Percentiles rank a stretch among this genome's conserved stretches.
Conservation (phyloP, 2,888 invertebrate genomes). For the Meghimatium bilineatum region DNA sequence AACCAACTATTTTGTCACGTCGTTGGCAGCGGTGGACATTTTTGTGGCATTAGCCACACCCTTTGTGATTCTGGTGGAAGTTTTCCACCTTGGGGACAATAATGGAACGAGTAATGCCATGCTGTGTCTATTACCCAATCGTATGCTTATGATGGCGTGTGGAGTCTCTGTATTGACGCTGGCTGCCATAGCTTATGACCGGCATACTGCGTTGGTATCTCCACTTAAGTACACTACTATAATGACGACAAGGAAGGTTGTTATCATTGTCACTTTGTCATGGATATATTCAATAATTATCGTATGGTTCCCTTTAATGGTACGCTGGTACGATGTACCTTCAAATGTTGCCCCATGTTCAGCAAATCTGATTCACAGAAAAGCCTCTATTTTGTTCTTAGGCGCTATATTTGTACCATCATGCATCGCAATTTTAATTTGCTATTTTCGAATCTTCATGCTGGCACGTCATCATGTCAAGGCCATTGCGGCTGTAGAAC, state of each 20-base stretch:
- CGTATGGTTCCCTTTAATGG: constrained; percentile 80
- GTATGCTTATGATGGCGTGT: constrained; percentile 81
- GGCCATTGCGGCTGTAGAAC: constrained; percentile 82
- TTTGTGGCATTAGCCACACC: constrained; percentile 82
- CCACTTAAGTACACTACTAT: constrained; percentile 82
- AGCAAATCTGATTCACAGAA: constrained; percentile 78
- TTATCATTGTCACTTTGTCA: constrained; percentile 80
- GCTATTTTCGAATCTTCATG: constrained; percentile 83
- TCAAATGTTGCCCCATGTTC: constrained; percentile 48
- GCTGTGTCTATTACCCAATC: constrained; percentile 81
- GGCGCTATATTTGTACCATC: constrained; percentile 82
- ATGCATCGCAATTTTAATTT: constrained; percentile 80
- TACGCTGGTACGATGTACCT: constrained; percentile 72
- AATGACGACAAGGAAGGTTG: constrained; percentile 82
- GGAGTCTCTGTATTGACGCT: constrained; percentile 81
- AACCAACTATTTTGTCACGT: constrained; percentile 82
- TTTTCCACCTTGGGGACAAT: constrained; percentile 76
- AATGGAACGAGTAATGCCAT: constrained; percentile 60
- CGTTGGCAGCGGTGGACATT: constrained; percentile 82
- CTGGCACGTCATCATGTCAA: constrained; percentile 82
- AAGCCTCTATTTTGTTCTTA: constrained; percentile 79
- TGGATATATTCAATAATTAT: constrained; percentile 81
- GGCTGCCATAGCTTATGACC: constrained; percentile 82
- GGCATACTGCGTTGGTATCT: constrained; percentile 82
- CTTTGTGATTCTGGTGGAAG: constrained; percentile 80